These are phyloP conservation scores for Atrichornis clamosus DNA, from an alignment of 2,113 vertebrate species.

Conservation along the genomic window DNA sequence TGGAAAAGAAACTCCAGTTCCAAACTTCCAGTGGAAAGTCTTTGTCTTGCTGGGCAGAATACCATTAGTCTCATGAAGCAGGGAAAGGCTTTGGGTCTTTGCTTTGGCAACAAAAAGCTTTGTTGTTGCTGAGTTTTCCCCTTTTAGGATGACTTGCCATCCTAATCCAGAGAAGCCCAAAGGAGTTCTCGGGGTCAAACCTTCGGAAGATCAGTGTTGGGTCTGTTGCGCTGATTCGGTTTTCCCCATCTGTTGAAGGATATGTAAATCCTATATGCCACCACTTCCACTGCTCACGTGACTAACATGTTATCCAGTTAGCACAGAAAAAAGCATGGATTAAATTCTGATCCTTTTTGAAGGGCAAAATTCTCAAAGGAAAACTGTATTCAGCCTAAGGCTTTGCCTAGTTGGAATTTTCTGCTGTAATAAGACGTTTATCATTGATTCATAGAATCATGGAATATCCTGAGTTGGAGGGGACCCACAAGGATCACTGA, in stretches of 20 bases:
- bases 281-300: not conserved
- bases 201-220: not conserved
- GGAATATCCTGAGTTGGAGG: not conserved
- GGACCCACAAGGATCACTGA: not conserved
- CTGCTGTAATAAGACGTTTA: not conserved
- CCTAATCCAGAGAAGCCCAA: not conserved
- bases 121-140: not conserved
- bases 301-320: not conserved
- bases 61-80: not conserved
- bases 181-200: not conserved
- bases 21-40: not conserved
- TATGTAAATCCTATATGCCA: not conserved
- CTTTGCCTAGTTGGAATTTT: not conserved
- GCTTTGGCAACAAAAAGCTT: not conserved
- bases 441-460: not conserved
- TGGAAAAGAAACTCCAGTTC: not conserved
- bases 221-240: accelerated
- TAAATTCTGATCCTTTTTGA: not conserved
- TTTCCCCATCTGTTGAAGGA: not conserved
- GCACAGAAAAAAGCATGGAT: not conserved
- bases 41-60: not conserved
- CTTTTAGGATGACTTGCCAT: not conserved
- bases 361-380: not conserved
- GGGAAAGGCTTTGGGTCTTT: not conserved
- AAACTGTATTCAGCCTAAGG: not conserved